These are phyloP conservation scores for Caenorhabditis sp. DNA, from an alignment of 2,888 invertebrate genomes.

Conservation along the genomic window DNA sequence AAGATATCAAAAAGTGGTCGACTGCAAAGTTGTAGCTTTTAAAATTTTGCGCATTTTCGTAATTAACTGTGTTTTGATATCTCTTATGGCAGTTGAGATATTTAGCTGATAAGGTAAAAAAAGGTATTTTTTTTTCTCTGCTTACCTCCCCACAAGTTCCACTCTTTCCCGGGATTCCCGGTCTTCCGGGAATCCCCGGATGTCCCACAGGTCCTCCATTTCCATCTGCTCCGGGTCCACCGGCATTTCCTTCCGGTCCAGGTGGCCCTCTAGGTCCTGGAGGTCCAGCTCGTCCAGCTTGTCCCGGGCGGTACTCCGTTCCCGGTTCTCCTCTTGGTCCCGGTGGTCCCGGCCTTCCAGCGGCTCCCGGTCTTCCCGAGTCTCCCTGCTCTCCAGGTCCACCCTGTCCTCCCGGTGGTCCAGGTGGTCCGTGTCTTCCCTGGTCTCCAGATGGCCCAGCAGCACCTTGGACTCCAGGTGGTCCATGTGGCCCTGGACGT, in stretches of 20 bases:
- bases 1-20: no score
- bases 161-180: constrained; percentile 70
- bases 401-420: constrained; percentile 65
- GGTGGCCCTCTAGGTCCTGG: constrained; percentile 72
- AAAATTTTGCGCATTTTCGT: no score
- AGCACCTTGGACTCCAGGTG: constrained; percentile 63
- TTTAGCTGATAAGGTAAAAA: neutral
- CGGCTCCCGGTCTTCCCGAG: constrained; percentile 60
- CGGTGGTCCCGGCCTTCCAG: constrained; percentile 68
- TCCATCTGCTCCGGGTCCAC: constrained; percentile 67
- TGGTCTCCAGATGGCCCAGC: constrained; percentile 63
- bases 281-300: constrained; percentile 65
- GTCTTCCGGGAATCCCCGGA: constrained; percentile 67
- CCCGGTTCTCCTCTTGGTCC: constrained; percentile 70
- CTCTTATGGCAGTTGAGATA: no score
- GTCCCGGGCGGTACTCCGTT: constrained; percentile 66
- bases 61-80: neutral
- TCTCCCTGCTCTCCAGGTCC: constrained; percentile 63
- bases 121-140: no score
- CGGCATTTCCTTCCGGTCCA: constrained; percentile 67
- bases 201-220: constrained; percentile 65
- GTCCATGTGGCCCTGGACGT: constrained; percentile 64
- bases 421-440: constrained; percentile 67
- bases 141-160: constrained; percentile 64
- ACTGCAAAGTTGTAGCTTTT: no score